A percentile compares a stretch with the other conserved stretches of the same genome.
Evolutionary conservation across 2,888 invertebrate genomes (phyloP).

Genomic region (Colostygia pectinataria): DNA sequence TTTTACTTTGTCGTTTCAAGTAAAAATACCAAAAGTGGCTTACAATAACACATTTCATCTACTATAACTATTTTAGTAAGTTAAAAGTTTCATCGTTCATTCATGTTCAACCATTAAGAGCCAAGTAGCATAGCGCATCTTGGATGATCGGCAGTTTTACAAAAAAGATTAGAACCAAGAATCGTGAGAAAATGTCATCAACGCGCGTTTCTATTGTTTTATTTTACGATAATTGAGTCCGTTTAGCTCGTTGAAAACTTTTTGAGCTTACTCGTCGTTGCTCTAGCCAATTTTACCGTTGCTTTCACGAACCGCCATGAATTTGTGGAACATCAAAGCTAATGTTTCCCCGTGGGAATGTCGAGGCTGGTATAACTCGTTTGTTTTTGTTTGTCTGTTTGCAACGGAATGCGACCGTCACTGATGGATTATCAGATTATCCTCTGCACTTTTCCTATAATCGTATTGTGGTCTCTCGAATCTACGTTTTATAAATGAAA

Average conservation of each 20-base stretch:
- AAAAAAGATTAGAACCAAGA: neutral
- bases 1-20: no score
- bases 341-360: constrained; percentile 67
- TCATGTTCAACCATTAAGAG: no score
- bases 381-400: constrained; percentile 56
- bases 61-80: no score
- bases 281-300: constrained; percentile 7
- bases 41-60: no score
- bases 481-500: constrained; percentile 28
- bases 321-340: constrained; percentile 32
- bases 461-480: constrained; percentile 30
- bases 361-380: constrained; percentile 55
- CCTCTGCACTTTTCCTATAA: constrained; percentile 51
- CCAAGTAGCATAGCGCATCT: no score
- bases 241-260: neutral
- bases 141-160: no score
- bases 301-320: constrained; percentile 15
- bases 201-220: neutral
- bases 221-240: neutral
- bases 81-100: no score
- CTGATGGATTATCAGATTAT: constrained; percentile 62
- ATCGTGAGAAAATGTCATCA: neutral
- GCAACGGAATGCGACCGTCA: constrained; percentile 44
- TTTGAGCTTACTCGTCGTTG: neutral
- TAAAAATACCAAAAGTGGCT: no score